phyloP scores from a whole-genome alignment of 2,113 vertebrate genomes.

The Syrrhaptes paradoxus region DNA sequence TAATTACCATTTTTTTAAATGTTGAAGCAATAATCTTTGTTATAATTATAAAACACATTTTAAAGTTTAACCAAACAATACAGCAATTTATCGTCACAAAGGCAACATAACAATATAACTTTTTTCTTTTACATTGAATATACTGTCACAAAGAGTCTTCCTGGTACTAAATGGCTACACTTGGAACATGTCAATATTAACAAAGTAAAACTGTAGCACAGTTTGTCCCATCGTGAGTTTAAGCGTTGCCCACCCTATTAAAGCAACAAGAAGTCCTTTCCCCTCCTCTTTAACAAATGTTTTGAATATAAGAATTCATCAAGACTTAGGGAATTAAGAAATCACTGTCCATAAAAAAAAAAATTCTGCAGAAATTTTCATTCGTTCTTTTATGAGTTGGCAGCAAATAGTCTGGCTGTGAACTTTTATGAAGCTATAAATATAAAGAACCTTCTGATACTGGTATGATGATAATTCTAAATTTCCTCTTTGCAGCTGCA shows the following conservation, averaged over 20 bases:
- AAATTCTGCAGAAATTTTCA: conserved; percentile 75
- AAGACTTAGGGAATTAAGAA: conserved; percentile 76
- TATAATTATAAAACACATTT: conserved; percentile 28
- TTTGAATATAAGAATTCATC: conserved; percentile 75
- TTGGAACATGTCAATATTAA: not conserved
- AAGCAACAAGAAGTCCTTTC: conserved; percentile 44
- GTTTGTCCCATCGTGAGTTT: not conserved
- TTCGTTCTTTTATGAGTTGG: conserved; percentile 81
- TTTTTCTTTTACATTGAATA: not conserved
- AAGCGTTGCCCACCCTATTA: conserved; percentile 21
- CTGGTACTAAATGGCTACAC: not conserved
- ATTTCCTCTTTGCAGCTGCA: conserved; percentile 83
- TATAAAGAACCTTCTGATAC: conserved; percentile 82
- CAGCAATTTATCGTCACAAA: conserved; percentile 18
- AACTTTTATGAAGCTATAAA: conserved; percentile 83
- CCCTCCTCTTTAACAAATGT: conserved; percentile 42
- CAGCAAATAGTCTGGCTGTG: conserved; percentile 75
- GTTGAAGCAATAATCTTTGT: conserved; percentile 34
- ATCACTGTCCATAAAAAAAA: conserved; percentile 65
- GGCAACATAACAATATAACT: not conserved
- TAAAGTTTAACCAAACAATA: conserved; percentile 39
- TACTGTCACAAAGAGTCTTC: not conserved
- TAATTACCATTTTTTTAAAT: conserved; percentile 43
- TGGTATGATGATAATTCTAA: conserved; percentile 81
- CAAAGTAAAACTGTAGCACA: not conserved